These are phyloP conservation scores for Electrona antarctica DNA, from an alignment of 2,113 vertebrate species.

Conservation along the genomic window DNA sequence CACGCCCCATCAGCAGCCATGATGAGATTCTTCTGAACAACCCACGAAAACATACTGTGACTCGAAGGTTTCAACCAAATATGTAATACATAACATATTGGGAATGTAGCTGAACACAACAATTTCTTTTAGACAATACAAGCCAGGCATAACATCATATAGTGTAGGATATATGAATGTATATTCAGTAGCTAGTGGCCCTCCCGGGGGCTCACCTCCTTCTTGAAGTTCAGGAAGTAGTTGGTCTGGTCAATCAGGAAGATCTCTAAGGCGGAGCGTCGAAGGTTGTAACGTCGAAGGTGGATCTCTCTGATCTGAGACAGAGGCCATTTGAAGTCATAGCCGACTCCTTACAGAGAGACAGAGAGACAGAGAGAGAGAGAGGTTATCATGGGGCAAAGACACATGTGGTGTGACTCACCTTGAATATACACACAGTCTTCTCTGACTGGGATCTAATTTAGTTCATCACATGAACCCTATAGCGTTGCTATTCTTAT, in stretches of 20 bases:
- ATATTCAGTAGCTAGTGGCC: not conserved
- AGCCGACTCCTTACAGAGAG: conserved; percentile 84
- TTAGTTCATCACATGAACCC: too few relatives aligned
- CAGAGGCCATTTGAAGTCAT: conserved; percentile 97
- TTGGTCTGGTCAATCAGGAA: conserved; percentile 97
- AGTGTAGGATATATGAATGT: too few relatives aligned
- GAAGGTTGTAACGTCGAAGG: conserved; percentile 92
- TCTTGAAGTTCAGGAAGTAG: conserved; percentile 97
- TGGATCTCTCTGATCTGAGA: conserved; percentile 95
- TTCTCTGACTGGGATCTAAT: too few relatives aligned
- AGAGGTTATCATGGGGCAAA: not conserved
- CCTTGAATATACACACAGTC: too few relatives aligned
- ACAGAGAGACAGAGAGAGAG: not conserved
- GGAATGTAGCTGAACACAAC: too few relatives aligned
- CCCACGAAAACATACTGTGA: too few relatives aligned
- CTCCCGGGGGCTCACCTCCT: conserved; percentile 82
- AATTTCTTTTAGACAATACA: too few relatives aligned
- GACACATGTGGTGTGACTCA: not conserved
- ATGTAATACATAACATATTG: too few relatives aligned
- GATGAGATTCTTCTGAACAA: not conserved
- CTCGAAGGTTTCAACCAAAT: too few relatives aligned
- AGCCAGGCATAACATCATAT: too few relatives aligned
- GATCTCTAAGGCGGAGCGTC: conserved; percentile 94
- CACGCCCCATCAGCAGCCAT: conserved; percentile 2
- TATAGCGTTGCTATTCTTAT: too few relatives aligned